Conservation (phyloP, 1,140 invertebrate species). For the Drosophila biarmipes region DNA sequence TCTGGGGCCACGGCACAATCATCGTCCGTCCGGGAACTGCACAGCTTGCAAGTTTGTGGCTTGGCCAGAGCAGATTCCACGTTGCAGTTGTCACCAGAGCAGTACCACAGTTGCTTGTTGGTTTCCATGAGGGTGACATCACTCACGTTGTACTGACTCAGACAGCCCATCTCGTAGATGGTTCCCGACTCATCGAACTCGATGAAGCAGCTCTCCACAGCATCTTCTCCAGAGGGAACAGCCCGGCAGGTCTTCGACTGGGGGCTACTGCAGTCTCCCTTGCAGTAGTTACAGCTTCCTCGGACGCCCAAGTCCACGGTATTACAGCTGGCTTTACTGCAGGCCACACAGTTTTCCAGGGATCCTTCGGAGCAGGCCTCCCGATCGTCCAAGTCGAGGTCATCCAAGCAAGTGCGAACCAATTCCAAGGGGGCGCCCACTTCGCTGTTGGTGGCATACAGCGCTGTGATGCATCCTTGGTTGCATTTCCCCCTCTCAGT, state of each 20-base stretch:
- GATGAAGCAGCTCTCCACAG: conserved; percentile 67
- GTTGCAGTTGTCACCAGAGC: conserved; percentile 74
- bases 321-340: conserved; percentile 53
- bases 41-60: conserved; percentile 47
- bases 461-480: conserved; percentile 68
- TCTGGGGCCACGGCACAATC: conserved; percentile 56
- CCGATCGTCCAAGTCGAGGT: conserved; percentile 67
- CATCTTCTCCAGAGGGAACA: conserved; percentile 33
- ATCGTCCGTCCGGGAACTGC: conserved; percentile 66
- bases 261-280: conserved; percentile 55
- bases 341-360: conserved; percentile 56
- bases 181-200: conserved; percentile 40
- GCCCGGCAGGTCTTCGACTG: conserved; percentile 62
- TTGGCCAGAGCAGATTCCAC: conserved; percentile 44
- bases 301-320: conserved; percentile 56
- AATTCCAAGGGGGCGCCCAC: conserved; percentile 53
- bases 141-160: conserved; percentile 68
- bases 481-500: conserved; percentile 51
- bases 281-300: conserved; percentile 65
- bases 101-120: conserved; percentile 67
- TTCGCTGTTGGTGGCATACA: conserved; percentile 65
- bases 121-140: conserved; percentile 43
- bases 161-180: conserved; percentile 62
- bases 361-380: conserved; percentile 44
- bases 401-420: conserved; percentile 67